phyloP scores from a whole-genome alignment of 2,888 invertebrate species.

The Melolontha melolontha region DNA sequence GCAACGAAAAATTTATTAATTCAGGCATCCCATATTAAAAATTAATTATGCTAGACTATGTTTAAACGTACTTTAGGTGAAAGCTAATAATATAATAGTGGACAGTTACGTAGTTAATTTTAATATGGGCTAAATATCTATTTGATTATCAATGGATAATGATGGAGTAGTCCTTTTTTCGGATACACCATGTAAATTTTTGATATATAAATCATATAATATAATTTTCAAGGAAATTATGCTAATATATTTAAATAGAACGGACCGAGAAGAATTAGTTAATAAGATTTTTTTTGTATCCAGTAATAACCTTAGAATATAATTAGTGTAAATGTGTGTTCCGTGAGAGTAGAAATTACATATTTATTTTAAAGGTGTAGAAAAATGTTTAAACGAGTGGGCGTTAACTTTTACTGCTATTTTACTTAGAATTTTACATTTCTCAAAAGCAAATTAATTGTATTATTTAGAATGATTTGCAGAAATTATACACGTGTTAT shows the following conservation, averaged over 20 bases:
- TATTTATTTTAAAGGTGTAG: background rate
- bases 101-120: background rate
- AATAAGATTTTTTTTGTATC: too few species aligned
- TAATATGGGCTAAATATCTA: constrained; percentile 8
- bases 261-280: too few species aligned
- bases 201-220: too few species aligned
- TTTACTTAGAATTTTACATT: too few species aligned
- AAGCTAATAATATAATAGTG: background rate
- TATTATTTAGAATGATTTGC: constrained; percentile 17
- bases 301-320: constrained; percentile 4
- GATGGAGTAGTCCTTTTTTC: constrained; percentile 1
- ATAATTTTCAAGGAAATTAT: background rate
- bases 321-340: constrained; percentile 16
- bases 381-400: background rate
- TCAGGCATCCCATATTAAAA: background rate
- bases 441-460: constrained; percentile 4
- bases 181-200: too few species aligned
- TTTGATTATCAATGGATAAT: constrained; percentile 17
- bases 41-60: constrained; percentile 20
- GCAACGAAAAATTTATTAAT: background rate
- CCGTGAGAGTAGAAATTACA: constrained; percentile 7
- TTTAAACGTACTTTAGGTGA: background rate
- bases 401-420: too few species aligned
- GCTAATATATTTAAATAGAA: constrained; percentile 1
- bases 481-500: background rate